Conservation (phyloP, 2,888 invertebrate species). For the Polylopha cassiicola region DNA sequence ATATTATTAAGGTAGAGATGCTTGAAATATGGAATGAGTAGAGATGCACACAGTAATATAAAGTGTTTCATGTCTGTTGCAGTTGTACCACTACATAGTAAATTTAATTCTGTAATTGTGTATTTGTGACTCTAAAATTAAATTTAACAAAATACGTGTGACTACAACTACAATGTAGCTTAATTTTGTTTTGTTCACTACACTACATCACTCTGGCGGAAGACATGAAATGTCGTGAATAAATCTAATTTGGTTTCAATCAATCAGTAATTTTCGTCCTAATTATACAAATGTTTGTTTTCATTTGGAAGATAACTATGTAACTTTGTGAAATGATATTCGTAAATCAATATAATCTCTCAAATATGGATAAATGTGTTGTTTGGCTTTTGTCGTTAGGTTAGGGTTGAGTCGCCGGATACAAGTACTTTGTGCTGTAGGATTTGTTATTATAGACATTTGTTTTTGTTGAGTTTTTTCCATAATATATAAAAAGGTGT, state of each 20-base stretch:
- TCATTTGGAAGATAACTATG: slow-evolving; percentile 14
- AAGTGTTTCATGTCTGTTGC: slow-evolving; percentile 56
- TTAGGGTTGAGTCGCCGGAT: slow-evolving; percentile 60
- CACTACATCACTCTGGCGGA: too few relatives aligned
- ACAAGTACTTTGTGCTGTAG: slow-evolving; percentile 56
- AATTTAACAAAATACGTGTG: too few relatives aligned
- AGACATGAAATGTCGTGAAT: too few relatives aligned
- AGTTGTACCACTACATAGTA: slow-evolving; percentile 53
- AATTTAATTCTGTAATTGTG: slow-evolving; percentile 66
- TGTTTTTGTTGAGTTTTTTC: slow-evolving; percentile 75
- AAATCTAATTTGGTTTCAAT: too few relatives aligned
- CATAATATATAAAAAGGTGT: slow-evolving; percentile 67
- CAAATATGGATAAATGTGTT: slow-evolving; percentile 51
- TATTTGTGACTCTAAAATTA: slow-evolving; percentile 51
- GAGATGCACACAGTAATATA: slow-evolving; percentile 56
- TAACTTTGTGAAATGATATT: slow-evolving; percentile 29
- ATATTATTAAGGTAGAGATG: slow-evolving; percentile 63
- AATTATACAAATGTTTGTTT: slow-evolving; percentile 1
- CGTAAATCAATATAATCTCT: slow-evolving; percentile 43
- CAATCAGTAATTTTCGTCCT: too few relatives aligned
- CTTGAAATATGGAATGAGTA: slow-evolving; percentile 61
- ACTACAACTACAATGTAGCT: too few relatives aligned
- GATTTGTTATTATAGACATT: slow-evolving; percentile 42
- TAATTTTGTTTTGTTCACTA: too few relatives aligned
- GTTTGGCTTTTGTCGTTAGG: slow-evolving; percentile 75